Evolutionary conservation across 2,888 invertebrate species (phyloP).

Genomic region (Hemithea aestivaria): DNA sequence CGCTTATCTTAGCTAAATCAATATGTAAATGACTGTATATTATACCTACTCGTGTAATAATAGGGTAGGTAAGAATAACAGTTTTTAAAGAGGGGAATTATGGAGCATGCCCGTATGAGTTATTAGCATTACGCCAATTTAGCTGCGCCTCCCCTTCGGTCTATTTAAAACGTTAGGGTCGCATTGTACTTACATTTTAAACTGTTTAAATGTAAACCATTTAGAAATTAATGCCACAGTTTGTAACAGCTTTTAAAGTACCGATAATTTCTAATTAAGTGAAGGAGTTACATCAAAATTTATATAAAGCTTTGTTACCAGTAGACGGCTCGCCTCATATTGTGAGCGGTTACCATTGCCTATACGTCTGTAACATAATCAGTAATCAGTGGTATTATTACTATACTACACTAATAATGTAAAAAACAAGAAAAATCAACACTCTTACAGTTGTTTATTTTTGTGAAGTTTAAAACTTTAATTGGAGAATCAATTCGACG

Average conservation of each 20-base stretch:
- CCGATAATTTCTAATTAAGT: no score
- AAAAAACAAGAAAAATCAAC: no score
- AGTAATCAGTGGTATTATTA: no score
- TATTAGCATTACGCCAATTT: slow-evolving; percentile 70
- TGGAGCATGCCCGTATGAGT: slow-evolving; percentile 62
- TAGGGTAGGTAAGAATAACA: slow-evolving; percentile 5
- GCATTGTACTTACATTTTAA: slow-evolving; percentile 44
- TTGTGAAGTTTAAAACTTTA: no score
- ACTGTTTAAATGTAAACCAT: slow-evolving; percentile 26
- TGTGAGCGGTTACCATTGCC: no score
- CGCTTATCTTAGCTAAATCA: slow-evolving; percentile 47
- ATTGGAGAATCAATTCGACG: no score
- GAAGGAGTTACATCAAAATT: no score
- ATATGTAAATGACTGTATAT: slow-evolving; percentile 53
- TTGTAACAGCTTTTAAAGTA: slow-evolving; percentile 7
- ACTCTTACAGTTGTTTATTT: no score
- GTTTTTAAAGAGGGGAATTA: slow-evolving; percentile 35
- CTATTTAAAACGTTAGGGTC: slow-evolving; percentile 63
- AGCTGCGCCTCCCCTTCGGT: slow-evolving; percentile 54
- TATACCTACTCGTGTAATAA: background rate
- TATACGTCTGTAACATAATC: no score
- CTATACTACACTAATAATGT: no score
- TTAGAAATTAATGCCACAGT: slow-evolving; percentile 8
- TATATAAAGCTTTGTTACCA: no score
- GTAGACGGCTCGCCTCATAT: no score